These are phyloP conservation scores for Phlogophora meticulosa DNA, from an alignment of 2,888 invertebrate species.

Conservation along the genomic window DNA sequence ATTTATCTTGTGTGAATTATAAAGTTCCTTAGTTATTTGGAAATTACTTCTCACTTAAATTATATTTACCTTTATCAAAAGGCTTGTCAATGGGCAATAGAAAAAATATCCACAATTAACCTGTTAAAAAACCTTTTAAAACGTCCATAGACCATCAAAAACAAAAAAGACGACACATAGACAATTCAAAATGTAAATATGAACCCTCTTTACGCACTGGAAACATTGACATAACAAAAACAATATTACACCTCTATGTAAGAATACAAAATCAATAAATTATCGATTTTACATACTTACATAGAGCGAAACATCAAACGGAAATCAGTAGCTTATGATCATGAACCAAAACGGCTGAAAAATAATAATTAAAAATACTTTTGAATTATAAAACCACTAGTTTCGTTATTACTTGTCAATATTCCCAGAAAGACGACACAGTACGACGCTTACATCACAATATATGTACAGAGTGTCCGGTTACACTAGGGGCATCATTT, in stretches of 20 bases:
- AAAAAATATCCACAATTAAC: background rate
- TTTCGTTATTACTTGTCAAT: too few species aligned
- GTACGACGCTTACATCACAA: slow-evolving; percentile 49
- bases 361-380: background rate
- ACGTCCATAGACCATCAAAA: slow-evolving; percentile 16
- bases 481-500: too few species aligned
- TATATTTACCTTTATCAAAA: slow-evolving; percentile 9
- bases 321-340: background rate
- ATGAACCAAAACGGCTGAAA: background rate
- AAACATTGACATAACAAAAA: slow-evolving; percentile 40
- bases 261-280: slow-evolving; percentile 3
- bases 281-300: background rate
- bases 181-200: slow-evolving; percentile 49
- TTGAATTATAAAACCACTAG: background rate
- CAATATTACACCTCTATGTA: background rate
- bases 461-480: slow-evolving; percentile 15
- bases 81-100: background rate
- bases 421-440: slow-evolving; percentile 51
- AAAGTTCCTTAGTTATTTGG: slow-evolving; percentile 16
- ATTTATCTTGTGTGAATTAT: slow-evolving; percentile 13
- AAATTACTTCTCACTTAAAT: background rate
- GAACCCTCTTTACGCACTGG: slow-evolving; percentile 52
- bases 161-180: slow-evolving; percentile 46
- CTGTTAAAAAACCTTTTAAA: slow-evolving; percentile 15
- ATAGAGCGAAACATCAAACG: background rate